phyloP scores from a whole-genome alignment of 2,113 vertebrate species.

The Carlito syrichta region DNA sequence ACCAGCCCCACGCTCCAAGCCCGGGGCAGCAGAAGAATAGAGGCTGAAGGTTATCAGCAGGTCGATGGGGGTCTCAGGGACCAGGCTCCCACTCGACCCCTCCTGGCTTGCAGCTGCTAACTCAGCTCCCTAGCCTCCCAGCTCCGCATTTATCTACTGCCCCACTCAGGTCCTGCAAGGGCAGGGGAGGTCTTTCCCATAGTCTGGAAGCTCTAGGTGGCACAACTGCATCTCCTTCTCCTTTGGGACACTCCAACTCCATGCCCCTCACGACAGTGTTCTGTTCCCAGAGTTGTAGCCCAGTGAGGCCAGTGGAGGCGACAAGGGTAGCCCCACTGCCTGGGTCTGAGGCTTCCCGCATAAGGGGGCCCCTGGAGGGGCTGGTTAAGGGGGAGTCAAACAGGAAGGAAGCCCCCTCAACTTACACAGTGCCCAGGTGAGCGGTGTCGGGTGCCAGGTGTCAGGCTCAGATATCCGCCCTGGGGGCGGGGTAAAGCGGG shows the following conservation, averaged over 20 bases:
- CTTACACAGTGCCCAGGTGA: slow-evolving; percentile 14
- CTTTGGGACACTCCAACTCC: neutral
- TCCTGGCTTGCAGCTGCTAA: neutral
- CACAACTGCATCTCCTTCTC: neutral
- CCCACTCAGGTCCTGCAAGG: neutral
- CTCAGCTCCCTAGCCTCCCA: neutral
- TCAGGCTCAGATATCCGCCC: neutral
- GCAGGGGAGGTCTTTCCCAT: neutral
- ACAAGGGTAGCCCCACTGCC: neutral
- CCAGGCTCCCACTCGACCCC: neutral
- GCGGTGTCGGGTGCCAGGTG: slow-evolving; percentile 24
- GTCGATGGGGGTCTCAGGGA: neutral
- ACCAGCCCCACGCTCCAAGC: neutral
- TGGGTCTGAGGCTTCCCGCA: neutral
- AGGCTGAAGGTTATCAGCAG: neutral
- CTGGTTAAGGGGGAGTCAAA: neutral
- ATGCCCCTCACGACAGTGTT: neutral
- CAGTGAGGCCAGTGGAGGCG: neutral
- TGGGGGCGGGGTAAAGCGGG: neutral
- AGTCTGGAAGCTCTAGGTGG: neutral
- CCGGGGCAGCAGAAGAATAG: neutral
- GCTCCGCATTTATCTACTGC: fast-evolving
- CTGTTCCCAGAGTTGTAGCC: neutral
- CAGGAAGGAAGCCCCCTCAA: neutral
- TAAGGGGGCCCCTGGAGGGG: neutral